Percentiles rank a stretch among this genome's conserved stretches.
phyloP scores from a whole-genome alignment of 2,113 vertebrate species.

The Leucopsar rothschildi region DNA sequence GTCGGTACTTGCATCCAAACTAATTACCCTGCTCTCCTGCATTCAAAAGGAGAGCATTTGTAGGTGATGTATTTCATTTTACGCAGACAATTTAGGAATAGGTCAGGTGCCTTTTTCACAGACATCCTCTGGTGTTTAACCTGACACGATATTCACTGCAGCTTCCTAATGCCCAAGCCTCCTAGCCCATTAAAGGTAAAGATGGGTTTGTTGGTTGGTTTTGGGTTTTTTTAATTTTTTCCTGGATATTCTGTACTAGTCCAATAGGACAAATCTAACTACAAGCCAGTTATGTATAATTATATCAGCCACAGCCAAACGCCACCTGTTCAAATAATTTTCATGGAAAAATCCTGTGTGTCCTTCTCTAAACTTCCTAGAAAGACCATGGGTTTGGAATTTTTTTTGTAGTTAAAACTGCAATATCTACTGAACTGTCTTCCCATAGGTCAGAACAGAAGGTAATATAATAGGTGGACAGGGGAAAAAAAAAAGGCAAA shows the following conservation, averaged over 20 bases:
- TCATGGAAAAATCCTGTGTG: not conserved
- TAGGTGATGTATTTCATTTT: not conserved
- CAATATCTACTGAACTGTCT: not conserved
- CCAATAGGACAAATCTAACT: not conserved
- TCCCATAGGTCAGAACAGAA: not conserved
- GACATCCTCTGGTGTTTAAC: not conserved
- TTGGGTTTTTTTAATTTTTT: not conserved
- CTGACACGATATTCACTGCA: not conserved
- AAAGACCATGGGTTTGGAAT: not conserved
- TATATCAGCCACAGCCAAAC: not conserved
- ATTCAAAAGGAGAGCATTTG: not conserved
- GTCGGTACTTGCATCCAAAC: not conserved
- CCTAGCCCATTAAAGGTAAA: accelerated
- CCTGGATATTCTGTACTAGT: not conserved
- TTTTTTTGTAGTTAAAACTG: not conserved
- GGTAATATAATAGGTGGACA: not conserved
- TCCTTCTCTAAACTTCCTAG: not conserved
- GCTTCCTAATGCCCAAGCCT: not conserved
- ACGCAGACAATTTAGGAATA: not conserved
- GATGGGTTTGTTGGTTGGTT: no score
- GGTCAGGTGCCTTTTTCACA: not conserved
- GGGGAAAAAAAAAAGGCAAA: not conserved
- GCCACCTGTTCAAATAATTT: not conserved
- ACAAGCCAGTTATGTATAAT: not conserved
- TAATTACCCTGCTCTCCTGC: not conserved